Evolutionary conservation across 2,797 vertebrate genomes (phyloP), one percentile per base, ranked within the genome.

Genomic region (Mus spretus): DNA sequence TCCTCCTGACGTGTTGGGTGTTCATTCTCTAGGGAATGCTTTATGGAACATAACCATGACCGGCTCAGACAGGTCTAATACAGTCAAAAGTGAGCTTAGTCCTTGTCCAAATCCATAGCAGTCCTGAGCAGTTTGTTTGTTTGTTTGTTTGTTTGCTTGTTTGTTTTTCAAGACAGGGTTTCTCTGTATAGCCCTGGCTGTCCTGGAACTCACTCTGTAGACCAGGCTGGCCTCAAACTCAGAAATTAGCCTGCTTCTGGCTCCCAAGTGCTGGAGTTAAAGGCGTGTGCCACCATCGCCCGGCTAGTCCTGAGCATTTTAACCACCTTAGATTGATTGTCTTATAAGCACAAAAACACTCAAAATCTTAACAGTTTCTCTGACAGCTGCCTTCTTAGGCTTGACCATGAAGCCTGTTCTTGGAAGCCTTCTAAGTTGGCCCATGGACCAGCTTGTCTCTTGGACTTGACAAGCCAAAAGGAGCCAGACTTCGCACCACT

Each of bases 401-500:
- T 88, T 72, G 67, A 90, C 84, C 81, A 31, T 95, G 87, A 94
- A 93, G 78, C 80, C 50, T 88, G 70, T 95, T 97, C 96, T 94
- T 97, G 89, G 96, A 95, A 97, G 92, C 89, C 86, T 91, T 97
- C 84, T 67, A 53, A 85, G 89, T 91, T 88, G 67, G 93, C 86
- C 65, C 28, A 0, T 22, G 65, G 92, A 85, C 93, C 67, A 93
- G 1, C 67, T 94, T 95, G 80, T 96, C 75, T 90, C 96, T 96
- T 97, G 95, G 93, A 93, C 55, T 84, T 82, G 91, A 75, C 90
- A 95, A 6, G 17, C 74, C 75, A 78, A 96, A 50, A 93, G 53
- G 55, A 97, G 96, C 97, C 97, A 97, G 63, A 67, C 75, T 95
- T 95, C 87, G 61, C 83, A 94, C 93, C 65, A 50, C 82, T 93